Evolutionary conservation across 2,888 invertebrate genomes (phyloP).

Genomic region (Morinoia aosen): DNA sequence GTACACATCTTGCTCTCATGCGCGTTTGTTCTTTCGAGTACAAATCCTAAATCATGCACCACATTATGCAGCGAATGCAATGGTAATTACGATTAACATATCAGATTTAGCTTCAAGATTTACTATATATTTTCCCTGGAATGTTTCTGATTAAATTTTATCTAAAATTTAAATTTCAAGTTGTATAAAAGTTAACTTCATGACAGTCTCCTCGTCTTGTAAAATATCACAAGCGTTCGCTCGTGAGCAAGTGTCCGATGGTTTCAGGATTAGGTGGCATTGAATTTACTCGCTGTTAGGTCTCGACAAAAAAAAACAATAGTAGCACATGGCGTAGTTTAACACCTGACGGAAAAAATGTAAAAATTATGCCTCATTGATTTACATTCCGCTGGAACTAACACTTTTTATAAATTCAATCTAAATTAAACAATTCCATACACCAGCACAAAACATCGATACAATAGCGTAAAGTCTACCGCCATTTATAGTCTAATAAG

Average conservation of each 20-base stretch:
- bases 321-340: too few species aligned
- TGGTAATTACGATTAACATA: background rate
- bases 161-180: background rate
- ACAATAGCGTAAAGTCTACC: too few species aligned
- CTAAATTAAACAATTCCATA: too few species aligned
- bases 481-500: too few species aligned
- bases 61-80: background rate
- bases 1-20: background rate
- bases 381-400: too few species aligned
- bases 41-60: background rate
- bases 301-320: too few species aligned
- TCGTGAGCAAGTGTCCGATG: background rate
- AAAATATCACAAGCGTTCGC: background rate
- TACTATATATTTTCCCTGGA: background rate
- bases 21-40: background rate
- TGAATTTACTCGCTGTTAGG: background rate
- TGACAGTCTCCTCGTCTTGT: background rate
- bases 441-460: too few species aligned
- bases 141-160: background rate
- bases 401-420: too few species aligned
- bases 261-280: background rate
- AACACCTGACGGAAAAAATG: too few species aligned
- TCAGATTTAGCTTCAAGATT: background rate
- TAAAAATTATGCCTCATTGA: too few species aligned
- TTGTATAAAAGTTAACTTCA: background rate